Conservation (phyloP, 2,113 vertebrate species). For the Pampusana beccarii region DNA sequence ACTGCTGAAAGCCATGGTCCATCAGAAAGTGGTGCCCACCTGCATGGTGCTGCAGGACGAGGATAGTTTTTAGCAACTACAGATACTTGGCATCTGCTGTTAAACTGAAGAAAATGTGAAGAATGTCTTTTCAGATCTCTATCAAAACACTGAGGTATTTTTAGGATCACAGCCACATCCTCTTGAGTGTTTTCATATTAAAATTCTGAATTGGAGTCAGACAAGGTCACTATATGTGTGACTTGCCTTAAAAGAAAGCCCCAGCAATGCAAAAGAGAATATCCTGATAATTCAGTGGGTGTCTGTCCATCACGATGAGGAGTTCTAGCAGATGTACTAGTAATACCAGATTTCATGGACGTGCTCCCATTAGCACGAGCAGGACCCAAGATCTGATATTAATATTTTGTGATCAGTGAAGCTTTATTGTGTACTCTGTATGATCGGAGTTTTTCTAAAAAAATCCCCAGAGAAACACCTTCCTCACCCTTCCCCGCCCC, state of each 20-base stretch:
- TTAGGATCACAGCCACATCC: background rate
- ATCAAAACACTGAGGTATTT: background rate
- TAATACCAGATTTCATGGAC: background rate
- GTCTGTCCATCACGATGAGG: background rate
- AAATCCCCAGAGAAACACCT: background rate
- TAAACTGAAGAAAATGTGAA: background rate
- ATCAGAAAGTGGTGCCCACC: background rate
- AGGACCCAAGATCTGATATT: background rate
- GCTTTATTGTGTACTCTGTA: background rate
- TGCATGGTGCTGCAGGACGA: background rate
- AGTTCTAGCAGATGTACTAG: background rate
- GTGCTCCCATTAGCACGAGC: background rate
- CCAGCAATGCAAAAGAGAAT: background rate
- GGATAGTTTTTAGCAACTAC: background rate
- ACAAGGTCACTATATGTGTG: background rate
- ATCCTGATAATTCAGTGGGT: background rate
- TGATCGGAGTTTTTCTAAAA: background rate
- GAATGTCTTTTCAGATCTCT: background rate
- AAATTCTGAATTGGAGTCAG: background rate
- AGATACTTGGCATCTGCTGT: background rate
- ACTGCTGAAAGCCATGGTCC: background rate
- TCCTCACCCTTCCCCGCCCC: too few species aligned
- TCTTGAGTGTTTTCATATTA: background rate
- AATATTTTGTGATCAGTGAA: background rate
- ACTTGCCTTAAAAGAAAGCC: background rate